phyloP scores from a whole-genome alignment of 2,888 invertebrate genomes.

The Catocala sponsa region DNA sequence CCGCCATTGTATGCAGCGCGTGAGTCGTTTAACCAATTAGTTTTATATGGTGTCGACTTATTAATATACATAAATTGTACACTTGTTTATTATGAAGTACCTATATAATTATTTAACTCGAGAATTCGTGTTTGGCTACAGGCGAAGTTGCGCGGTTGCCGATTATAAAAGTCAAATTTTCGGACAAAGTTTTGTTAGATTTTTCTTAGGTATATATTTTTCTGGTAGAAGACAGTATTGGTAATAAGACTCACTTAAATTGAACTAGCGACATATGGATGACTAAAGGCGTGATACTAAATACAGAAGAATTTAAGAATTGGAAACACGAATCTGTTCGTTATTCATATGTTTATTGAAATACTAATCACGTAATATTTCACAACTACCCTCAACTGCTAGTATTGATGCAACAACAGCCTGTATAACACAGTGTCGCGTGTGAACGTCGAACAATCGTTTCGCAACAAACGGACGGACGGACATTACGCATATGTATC shows the following conservation, averaged over 20 bases:
- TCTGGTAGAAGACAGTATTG: too few relatives aligned
- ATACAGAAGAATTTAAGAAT: too few relatives aligned
- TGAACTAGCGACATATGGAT: too few relatives aligned
- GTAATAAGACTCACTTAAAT: too few relatives aligned
- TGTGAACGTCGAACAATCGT: conserved; percentile 64
- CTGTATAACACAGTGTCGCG: conserved; percentile 51
- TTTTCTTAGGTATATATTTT: too few relatives aligned
- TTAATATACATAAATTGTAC: not conserved
- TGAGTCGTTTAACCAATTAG: conserved; percentile 44
- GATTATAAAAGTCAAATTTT: too few relatives aligned
- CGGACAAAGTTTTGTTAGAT: too few relatives aligned
- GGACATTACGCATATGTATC: conserved; percentile 64
- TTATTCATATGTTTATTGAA: not conserved
- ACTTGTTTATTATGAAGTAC: not conserved
- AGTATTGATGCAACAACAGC: conserved; percentile 33
- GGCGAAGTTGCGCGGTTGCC: too few relatives aligned
- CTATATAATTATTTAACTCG: too few relatives aligned
- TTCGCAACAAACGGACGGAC: conserved; percentile 60
- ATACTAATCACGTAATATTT: conserved; percentile 21
- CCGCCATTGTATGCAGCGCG: conserved; percentile 42
- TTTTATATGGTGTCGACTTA: conserved; percentile 40
- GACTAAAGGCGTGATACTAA: too few relatives aligned
- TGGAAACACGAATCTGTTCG: too few relatives aligned
- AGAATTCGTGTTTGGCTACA: too few relatives aligned
- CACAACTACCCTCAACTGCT: conserved; percentile 19